Conservation (phyloP, 1,140 invertebrate genomes). For the Helicoverpa zea region DNA sequence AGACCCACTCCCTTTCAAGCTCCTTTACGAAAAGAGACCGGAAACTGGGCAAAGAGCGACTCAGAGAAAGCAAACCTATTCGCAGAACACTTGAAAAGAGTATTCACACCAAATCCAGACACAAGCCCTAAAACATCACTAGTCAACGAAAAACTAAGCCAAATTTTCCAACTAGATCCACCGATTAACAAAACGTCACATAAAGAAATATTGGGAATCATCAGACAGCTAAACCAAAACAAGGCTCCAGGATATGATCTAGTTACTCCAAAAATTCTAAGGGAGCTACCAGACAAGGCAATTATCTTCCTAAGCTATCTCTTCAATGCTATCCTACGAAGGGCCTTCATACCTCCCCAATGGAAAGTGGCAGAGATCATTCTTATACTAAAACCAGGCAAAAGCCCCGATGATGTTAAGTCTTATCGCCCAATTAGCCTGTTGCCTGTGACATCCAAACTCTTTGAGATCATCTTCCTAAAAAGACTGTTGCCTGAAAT, state of each 20-base stretch:
- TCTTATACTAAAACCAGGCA: neutral
- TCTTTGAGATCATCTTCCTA: neutral
- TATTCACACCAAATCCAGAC: neutral
- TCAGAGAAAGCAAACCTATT: neutral
- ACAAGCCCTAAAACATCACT: neutral
- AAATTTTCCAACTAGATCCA: neutral
- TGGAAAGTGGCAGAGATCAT: neutral
- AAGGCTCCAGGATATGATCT: neutral
- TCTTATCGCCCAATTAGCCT: neutral
- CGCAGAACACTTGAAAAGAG: neutral
- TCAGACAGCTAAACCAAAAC: neutral
- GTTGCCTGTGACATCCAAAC: neutral
- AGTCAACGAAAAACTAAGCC: neutral
- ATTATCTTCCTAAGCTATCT: neutral
- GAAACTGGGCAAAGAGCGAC: conserved; percentile 14
- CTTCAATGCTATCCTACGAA: neutral
- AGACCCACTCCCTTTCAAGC: neutral
- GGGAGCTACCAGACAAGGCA: neutral
- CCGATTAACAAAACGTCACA: neutral
- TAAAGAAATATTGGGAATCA: neutral
- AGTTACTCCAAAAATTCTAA: neutral
- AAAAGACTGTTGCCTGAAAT: neutral
- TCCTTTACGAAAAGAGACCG: neutral
- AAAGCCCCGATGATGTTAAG: neutral
- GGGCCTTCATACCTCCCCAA: neutral